Conservation (phyloP, 2,888 invertebrate genomes). For the Allacma fusca region DNA sequence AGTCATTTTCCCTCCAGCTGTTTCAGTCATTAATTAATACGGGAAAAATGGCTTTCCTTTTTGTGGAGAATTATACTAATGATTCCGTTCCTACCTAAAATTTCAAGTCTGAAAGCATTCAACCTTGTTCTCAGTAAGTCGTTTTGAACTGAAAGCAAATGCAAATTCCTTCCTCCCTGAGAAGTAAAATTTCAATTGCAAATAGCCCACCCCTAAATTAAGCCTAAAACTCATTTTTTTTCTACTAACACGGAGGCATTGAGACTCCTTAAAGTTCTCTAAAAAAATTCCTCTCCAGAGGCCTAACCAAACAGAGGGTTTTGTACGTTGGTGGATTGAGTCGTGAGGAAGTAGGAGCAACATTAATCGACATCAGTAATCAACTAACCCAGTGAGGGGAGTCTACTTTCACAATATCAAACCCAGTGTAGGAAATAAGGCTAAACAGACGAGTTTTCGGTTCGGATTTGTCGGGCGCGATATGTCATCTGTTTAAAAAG, state of each 20-base stretch:
- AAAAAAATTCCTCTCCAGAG: too few relatives aligned
- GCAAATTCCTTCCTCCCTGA: not conserved
- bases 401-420: too few relatives aligned
- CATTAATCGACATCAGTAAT: not conserved
- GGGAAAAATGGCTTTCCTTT: not conserved
- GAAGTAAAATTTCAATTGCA: not conserved
- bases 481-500: not conserved
- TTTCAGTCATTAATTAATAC: conserved; percentile 10
- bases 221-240: not conserved
- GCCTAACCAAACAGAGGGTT: too few relatives aligned
- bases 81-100: not conserved
- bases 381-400: not conserved
- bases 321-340: too few relatives aligned
- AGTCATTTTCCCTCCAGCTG: conserved; percentile 11
- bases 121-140: too few relatives aligned
- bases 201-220: not conserved
- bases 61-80: not conserved
- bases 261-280: too few relatives aligned
- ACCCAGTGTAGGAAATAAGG: too few relatives aligned
- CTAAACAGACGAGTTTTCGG: not conserved
- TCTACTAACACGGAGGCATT: too few relatives aligned
- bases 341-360: not conserved
- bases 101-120: not conserved
- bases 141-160: not conserved
- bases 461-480: not conserved